These are phyloP conservation scores for Lophius americanus DNA, from an alignment of 2,797 vertebrate species.

Conservation along the genomic window DNA sequence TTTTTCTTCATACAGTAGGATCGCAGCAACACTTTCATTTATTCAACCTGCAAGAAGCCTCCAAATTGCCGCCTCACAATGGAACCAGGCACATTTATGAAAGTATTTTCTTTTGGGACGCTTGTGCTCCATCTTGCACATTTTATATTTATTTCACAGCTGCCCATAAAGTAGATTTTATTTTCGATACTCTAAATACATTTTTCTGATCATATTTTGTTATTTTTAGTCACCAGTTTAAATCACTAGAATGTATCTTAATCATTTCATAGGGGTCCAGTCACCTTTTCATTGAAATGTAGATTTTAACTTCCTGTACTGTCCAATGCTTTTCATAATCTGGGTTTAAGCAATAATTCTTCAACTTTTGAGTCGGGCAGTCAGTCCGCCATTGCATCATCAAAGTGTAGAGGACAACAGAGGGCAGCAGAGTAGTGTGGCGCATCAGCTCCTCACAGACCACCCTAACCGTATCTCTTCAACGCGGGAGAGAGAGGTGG, in stretches of 20 bases:
- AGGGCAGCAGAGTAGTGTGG: conserved; percentile 70
- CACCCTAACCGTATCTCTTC: conserved; percentile 27
- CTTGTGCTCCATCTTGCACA: too few relatives aligned
- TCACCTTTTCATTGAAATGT: background rate
- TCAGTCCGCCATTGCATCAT: background rate
- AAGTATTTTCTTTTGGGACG: background rate
- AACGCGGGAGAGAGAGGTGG: conserved; percentile 47
- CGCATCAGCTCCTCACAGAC: background rate
- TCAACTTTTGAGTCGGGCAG: background rate
- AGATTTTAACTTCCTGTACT: background rate
- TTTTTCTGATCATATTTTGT: background rate
- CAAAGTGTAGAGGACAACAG: conserved; percentile 50
- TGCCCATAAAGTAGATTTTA: background rate
- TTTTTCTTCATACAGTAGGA: too few relatives aligned
- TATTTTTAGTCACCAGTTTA: background rate
- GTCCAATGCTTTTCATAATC: background rate
- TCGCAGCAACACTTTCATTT: too few relatives aligned
- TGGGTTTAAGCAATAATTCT: background rate
- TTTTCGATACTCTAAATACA: background rate
- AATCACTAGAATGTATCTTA: background rate
- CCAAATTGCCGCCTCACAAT: background rate
- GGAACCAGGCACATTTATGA: background rate
- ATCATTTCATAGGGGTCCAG: background rate
- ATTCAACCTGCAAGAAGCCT: background rate
- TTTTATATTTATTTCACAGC: background rate